Evolutionary conservation across 1,140 invertebrate species (phyloP).

Genomic region (Spodoptera frugiperda): DNA sequence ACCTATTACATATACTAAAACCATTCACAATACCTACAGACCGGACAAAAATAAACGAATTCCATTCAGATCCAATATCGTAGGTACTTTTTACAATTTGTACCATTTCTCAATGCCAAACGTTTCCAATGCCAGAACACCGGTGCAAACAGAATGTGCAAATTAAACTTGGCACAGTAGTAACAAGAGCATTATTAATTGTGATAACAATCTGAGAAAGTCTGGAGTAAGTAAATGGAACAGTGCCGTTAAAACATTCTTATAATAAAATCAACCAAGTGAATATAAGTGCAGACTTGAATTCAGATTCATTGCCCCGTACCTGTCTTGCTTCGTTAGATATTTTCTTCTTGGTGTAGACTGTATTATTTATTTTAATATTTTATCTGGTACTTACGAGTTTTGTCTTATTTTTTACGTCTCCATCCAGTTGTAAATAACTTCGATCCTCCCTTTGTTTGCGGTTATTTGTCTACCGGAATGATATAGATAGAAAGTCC

Average conservation of each 20-base stretch:
- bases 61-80: slow-evolving; percentile 1
- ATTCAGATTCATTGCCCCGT: no score
- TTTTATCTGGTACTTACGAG: no score
- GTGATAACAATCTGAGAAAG: slow-evolving; percentile 10
- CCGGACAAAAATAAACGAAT: slow-evolving; percentile 1
- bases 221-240: slow-evolving; percentile 19
- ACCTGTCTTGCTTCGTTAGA: no score
- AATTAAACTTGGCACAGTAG: slow-evolving; percentile 12
- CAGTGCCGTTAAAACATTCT: neutral
- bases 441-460: no score
- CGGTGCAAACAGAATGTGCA: slow-evolving; percentile 19
- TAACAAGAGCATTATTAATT: slow-evolving; percentile 33
- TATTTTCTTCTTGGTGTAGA: no score
- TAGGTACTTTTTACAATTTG: slow-evolving; percentile 20
- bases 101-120: slow-evolving; percentile 25
- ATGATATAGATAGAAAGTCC: no score
- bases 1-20: neutral
- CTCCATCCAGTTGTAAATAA: no score
- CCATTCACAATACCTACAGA: neutral
- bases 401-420: no score
- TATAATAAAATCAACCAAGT: slow-evolving; percentile 1
- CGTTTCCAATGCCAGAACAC: slow-evolving; percentile 17
- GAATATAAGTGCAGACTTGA: neutral
- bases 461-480: no score
- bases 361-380: no score